phyloP scores from a whole-genome alignment of 2,113 vertebrate genomes.

The Tamias sibiricus region DNA sequence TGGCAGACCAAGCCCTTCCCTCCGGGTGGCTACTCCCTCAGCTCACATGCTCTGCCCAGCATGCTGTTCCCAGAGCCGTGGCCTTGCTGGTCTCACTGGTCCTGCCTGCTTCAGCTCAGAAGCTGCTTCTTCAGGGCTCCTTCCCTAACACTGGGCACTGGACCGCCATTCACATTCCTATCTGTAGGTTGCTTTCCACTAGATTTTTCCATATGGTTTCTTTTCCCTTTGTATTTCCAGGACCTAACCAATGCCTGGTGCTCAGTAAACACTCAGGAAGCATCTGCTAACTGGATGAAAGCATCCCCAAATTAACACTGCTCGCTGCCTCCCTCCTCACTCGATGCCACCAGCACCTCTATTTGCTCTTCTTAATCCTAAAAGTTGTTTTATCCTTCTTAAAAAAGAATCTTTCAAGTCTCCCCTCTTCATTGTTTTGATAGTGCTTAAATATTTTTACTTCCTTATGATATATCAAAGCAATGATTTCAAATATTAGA shows the following conservation, averaged over 20 bases:
- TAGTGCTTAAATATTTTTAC: neutral
- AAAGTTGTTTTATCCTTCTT: neutral
- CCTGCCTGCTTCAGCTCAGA: neutral
- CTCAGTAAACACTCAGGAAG: neutral
- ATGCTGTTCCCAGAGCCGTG: neutral
- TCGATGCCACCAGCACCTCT: neutral
- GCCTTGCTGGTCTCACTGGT: neutral
- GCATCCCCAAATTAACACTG: neutral
- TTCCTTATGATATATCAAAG: conserved; percentile 2
- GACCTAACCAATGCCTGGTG: neutral
- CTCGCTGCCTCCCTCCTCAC: neutral
- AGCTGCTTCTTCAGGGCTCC: neutral
- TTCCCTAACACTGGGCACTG: neutral
- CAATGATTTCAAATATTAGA: conserved; percentile 21
- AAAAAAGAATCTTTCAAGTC: neutral
- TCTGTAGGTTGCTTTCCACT: neutral
- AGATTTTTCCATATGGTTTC: neutral
- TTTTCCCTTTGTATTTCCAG: neutral
- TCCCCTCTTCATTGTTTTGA: neutral
- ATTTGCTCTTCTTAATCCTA: neutral
- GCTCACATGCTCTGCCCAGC: neutral
- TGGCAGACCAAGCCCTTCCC: neutral
- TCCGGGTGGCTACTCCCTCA: accelerated
- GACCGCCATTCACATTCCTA: neutral
- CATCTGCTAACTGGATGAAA: neutral